Percentiles rank a stretch among this genome's conserved stretches.
Conservation (phyloP, 2,113 vertebrate genomes). For the Rattus rattus region DNA sequence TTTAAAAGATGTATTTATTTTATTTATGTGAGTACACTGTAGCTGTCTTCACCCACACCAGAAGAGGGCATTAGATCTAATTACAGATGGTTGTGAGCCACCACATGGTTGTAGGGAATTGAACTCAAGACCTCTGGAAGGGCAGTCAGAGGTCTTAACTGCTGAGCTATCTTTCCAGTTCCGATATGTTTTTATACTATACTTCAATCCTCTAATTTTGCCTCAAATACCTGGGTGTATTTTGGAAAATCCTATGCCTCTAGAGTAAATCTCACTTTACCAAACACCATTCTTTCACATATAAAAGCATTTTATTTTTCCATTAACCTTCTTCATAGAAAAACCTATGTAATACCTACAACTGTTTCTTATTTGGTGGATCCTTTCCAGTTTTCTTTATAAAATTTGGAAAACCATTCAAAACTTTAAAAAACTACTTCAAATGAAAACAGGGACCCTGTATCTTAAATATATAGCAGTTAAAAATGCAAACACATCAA, state of each 20-base stretch:
- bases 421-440: background rate
- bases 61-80: too few relatives aligned
- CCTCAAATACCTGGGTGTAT: background rate
- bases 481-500: background rate
- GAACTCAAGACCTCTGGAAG: too few relatives aligned
- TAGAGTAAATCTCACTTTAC: background rate
- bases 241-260: background rate
- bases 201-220: too few relatives aligned
- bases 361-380: background rate
- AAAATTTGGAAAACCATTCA: background rate
- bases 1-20: too few relatives aligned
- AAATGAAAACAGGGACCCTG: background rate
- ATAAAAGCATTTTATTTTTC: background rate
- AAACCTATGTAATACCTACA: background rate
- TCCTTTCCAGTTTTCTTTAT: background rate
- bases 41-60: too few relatives aligned
- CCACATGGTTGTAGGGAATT: too few relatives aligned
- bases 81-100: too few relatives aligned
- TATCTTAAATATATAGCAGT: background rate
- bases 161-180: too few relatives aligned
- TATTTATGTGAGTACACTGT: too few relatives aligned
- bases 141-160: too few relatives aligned
- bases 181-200: too few relatives aligned
- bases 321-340: background rate
- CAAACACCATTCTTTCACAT: background rate